Conservation (phyloP, 2,888 invertebrate genomes). For the Acrobasis suavella region DNA sequence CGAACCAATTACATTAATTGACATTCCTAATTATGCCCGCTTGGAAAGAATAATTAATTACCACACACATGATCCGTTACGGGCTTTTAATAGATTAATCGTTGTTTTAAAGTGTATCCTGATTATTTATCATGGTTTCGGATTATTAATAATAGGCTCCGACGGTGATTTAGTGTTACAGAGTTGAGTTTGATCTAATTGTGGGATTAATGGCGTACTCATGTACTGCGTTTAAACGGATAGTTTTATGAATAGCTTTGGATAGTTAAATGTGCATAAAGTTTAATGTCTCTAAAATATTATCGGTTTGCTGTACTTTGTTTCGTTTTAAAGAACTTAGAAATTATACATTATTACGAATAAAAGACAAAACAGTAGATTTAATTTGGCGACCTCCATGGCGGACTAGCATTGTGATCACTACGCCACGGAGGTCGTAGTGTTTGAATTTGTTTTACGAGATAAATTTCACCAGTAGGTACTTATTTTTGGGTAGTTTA, state of each 20-base stretch:
- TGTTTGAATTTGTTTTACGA: no score
- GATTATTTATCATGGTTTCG: constrained; percentile 13
- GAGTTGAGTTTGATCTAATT: constrained; percentile 11
- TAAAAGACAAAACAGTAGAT: no score
- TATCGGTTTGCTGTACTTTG: not conserved
- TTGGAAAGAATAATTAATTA: constrained; percentile 14
- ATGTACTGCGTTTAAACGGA: not conserved
- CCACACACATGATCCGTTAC: constrained; percentile 7
- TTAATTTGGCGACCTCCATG: no score
- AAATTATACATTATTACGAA: no score
- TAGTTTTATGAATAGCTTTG: not conserved
- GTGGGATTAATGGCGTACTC: constrained; percentile 4
- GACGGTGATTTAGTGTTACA: constrained; percentile 10
- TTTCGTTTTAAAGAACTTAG: no score
- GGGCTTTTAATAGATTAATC: constrained; percentile 17
- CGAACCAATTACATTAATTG: constrained; percentile 12
- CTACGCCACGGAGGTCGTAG: no score
- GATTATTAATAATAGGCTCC: constrained; percentile 13
- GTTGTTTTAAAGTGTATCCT: constrained; percentile 1
- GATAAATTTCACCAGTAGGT: no score
- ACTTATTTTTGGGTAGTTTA: no score
- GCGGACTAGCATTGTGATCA: no score
- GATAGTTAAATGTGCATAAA: not conserved
- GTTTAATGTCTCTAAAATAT: not conserved
- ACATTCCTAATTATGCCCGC: constrained; percentile 17